phyloP scores from a whole-genome alignment of 2,888 invertebrate species.

The Cephalotes varians region DNA sequence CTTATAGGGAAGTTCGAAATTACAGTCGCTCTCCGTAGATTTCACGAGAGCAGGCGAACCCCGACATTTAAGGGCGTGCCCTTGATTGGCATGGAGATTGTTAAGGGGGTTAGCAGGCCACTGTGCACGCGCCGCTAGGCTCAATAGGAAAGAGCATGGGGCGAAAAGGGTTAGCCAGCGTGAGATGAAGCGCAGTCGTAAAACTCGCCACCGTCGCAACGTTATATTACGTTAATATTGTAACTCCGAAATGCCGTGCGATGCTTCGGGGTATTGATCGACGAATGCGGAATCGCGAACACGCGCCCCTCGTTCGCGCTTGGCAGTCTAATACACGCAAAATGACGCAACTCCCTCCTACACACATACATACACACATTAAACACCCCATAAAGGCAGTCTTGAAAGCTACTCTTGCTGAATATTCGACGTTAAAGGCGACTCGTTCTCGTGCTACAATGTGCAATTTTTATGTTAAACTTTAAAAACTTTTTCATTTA shows the following conservation, averaged over 20 bases:
- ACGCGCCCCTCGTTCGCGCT: conserved; percentile 32
- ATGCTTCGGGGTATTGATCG: conserved; percentile 46
- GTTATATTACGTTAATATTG: conserved; percentile 45
- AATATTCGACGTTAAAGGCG: conserved; percentile 18
- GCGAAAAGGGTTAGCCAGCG: conserved; percentile 12
- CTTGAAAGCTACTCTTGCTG: conserved; percentile 6
- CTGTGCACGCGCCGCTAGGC: conserved; percentile 40
- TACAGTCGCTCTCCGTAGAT: conserved; percentile 59
- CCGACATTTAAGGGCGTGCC: conserved; percentile 65
- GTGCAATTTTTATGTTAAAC: neutral
- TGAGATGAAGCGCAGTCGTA: conserved; percentile 36
- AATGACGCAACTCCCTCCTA: conserved; percentile 31
- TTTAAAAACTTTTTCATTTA: neutral
- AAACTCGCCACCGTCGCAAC: conserved; percentile 33
- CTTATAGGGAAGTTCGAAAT: conserved; percentile 68
- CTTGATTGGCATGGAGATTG: conserved; percentile 72
- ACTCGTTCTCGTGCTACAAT: neutral
- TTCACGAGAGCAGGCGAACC: conserved; percentile 30
- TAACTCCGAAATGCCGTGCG: conserved; percentile 37
- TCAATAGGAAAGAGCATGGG: conserved; percentile 27
- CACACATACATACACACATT: conserved; percentile 22
- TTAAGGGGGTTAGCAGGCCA: conserved; percentile 69
- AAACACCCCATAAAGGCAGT: conserved; percentile 27
- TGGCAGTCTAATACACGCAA: conserved; percentile 35
- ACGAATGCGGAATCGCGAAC: conserved; percentile 46